Percentiles rank a stretch among this genome's conserved stretches.
Evolutionary conservation across 2,797 vertebrate genomes (phyloP).

Genomic region (Lepidocolaptes lacrymiger): DNA sequence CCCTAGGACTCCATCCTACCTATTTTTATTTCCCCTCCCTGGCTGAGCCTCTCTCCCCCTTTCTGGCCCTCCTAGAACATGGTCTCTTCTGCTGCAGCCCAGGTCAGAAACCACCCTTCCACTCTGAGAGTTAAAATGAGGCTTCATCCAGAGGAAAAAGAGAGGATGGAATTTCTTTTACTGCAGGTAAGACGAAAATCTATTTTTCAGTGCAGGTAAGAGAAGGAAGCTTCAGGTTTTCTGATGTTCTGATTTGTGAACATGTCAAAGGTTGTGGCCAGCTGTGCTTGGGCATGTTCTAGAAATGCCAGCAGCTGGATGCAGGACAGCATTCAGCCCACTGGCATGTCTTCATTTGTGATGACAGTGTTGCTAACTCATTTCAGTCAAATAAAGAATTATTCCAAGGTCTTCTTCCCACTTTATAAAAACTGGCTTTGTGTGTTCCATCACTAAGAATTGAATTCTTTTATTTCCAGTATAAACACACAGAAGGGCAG

Average conservation of each 20-base stretch:
- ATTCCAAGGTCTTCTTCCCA: neutral
- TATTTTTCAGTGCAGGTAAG: neutral
- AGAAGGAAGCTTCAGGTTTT: neutral
- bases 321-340: accelerated
- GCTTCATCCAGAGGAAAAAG: neutral
- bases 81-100: neutral
- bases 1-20: neutral
- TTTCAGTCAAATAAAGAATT: neutral
- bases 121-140: neutral
- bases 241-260: neutral
- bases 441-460: neutral
- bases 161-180: neutral
- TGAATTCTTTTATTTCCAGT: neutral
- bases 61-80: neutral
- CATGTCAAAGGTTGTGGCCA: neutral
- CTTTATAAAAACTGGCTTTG: neutral
- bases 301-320: neutral
- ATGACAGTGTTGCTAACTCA: neutral
- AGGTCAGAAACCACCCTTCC: neutral
- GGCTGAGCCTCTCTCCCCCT: accelerated
- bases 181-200: neutral
- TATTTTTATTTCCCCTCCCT: neutral
- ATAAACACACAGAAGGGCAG: neutral
- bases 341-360: neutral
- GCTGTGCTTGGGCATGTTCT: neutral